Conservation (phyloP, 2,888 invertebrate species). For the Gnatocerus cornutus region DNA sequence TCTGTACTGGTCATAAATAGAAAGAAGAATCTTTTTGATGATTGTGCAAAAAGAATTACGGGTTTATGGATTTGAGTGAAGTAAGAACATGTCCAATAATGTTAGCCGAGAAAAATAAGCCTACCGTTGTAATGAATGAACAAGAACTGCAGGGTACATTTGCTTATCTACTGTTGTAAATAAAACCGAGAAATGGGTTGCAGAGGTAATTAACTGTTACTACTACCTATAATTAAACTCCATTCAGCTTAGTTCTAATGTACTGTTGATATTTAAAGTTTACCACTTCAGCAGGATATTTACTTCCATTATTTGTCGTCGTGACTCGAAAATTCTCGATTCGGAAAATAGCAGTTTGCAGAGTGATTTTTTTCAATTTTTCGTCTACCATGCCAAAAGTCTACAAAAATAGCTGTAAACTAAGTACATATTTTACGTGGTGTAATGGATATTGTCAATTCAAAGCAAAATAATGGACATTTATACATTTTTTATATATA, state of each 20-base stretch:
- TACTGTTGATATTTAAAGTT: constrained; percentile 7
- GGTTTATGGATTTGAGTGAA: no score
- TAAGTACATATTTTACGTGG: no score
- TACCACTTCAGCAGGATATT: neutral
- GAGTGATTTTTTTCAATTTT: no score
- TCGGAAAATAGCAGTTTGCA: no score
- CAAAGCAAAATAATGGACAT: no score
- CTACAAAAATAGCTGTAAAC: no score
- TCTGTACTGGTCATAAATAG: neutral
- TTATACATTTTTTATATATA: no score
- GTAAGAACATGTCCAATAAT: no score
- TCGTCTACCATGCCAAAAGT: no score
- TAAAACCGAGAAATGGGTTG: constrained; percentile 24
- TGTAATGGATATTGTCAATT: no score
- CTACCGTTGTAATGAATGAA: constrained; percentile 2
- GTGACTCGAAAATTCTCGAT: no score
- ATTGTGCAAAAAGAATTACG: constrained; percentile 2
- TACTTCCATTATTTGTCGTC: neutral
- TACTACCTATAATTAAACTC: constrained; percentile 26
- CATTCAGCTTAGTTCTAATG: constrained; percentile 13
- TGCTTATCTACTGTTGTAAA: constrained; percentile 29
- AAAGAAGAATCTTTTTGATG: neutral
- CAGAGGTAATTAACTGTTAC: constrained; percentile 20
- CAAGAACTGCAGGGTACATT: constrained; percentile 10
- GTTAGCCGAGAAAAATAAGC: neutral